Evolutionary conservation across 1,140 invertebrate genomes (phyloP), one percentile per base, ranked within the genome.

Genomic region (Drosophila quadrilineata): DNA sequence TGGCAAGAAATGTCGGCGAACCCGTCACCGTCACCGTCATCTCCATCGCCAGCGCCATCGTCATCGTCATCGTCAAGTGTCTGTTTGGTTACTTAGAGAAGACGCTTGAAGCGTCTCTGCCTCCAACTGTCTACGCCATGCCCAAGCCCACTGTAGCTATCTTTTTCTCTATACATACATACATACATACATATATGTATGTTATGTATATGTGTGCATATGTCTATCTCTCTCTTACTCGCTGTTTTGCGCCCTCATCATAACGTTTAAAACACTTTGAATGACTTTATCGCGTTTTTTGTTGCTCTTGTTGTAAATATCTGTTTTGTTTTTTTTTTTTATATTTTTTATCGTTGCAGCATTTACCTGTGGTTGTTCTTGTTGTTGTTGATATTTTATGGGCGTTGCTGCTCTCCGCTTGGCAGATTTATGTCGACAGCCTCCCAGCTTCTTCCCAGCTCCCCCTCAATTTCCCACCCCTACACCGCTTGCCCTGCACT

Each of bases 321-420:
- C n/a, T n/a, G n/a, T n/a, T n/a, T n/a, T n/a, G n/a, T n/a, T n/a
- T n/a, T n/a, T n/a, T n/a, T n/a, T n/a, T n/a, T n/a, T n/a, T n/a
- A n/a, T 36, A 58, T 49, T 66, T 79, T 79, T 79, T 79, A 79
- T 79, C 71, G 75, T 67, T 75, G 67, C 75, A 75, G 53, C 71
- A 80, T 79, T 79, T 71, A 80, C 71, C 75, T 79, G 54, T 16
- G 33, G 17, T 48, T 49, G 29, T 52, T 36, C 17, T 6, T 59
- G 45, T 29, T 41, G 19, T 10, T 43, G 41, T 10, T 80, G 66
- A 70, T 79, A 71, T 79, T 79, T 75, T 75, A 79, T 67, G 75
- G 67, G 57, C 62, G 67, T 52, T 75, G 60, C 75, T 67, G 60
- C 75, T 67, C 60, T 74, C 56, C 28, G 60, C 48, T 50, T 71